Evolutionary conservation across 2,113 vertebrate genomes (phyloP).

Genomic region (Sturnus vulgaris): DNA sequence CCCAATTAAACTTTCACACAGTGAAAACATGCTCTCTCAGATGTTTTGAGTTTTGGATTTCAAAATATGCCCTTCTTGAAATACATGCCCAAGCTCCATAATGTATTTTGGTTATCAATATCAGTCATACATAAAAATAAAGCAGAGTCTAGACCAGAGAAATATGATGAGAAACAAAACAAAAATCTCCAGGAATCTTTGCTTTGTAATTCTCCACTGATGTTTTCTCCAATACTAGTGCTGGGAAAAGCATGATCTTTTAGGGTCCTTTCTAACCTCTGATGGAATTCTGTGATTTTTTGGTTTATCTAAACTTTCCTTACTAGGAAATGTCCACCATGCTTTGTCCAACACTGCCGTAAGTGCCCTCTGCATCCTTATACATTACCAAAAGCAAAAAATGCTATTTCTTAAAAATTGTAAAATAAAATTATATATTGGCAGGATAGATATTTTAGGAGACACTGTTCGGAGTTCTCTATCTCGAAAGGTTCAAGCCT

Average conservation of each 20-base stretch:
- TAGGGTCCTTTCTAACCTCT: neutral
- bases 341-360: neutral
- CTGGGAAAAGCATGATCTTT: neutral
- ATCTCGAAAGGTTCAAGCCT: neutral
- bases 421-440: neutral
- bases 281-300: neutral
- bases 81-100: neutral
- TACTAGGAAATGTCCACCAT: neutral
- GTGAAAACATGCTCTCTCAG: neutral
- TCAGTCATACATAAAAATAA: constrained; percentile 59
- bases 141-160: constrained; percentile 11
- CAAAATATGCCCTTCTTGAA: constrained; percentile 2
- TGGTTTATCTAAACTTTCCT: neutral
- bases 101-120: constrained; percentile 25
- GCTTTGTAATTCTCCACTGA: neutral
- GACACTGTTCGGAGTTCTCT: neutral
- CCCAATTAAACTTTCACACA: constrained; percentile 40
- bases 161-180: neutral
- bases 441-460: neutral
- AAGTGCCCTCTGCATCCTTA: neutral
- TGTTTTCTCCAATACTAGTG: neutral
- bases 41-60: constrained; percentile 46
- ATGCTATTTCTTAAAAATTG: neutral
- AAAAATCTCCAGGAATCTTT: neutral
- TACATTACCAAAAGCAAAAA: neutral